phyloP scores from a whole-genome alignment of 2,888 invertebrate genomes.

The Ptychoptera contaminata region DNA sequence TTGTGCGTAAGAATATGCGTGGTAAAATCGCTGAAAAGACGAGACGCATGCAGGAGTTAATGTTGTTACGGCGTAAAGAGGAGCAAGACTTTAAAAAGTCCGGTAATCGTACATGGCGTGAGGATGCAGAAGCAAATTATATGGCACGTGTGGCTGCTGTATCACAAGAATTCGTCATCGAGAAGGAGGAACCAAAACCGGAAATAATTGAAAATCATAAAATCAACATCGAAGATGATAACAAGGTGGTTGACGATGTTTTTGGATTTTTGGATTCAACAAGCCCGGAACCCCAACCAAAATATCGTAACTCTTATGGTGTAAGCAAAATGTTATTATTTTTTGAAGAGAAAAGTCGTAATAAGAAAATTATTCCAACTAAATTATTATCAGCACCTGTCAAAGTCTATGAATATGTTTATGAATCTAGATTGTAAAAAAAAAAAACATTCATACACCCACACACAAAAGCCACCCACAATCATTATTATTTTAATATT shows the following conservation, averaged over 20 bases:
- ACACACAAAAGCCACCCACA: neutral
- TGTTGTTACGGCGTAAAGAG: constrained; percentile 38
- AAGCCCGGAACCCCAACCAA: constrained; percentile 18
- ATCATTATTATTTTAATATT: too few relatives aligned
- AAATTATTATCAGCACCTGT: constrained; percentile 30
- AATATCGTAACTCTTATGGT: constrained; percentile 5
- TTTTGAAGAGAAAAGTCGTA: constrained; percentile 25
- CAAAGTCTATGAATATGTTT: constrained; percentile 13
- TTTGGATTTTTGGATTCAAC: constrained; percentile 45
- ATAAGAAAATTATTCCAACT: constrained; percentile 24
- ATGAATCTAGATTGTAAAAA: constrained; percentile 15
- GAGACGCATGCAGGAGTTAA: constrained; percentile 32
- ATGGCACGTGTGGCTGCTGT: constrained; percentile 50
- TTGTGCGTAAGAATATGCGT: constrained; percentile 43
- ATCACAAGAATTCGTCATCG: constrained; percentile 39
- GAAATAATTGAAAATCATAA: constrained; percentile 16
- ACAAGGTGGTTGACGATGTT: constrained; percentile 47
- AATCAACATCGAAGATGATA: constrained; percentile 34
- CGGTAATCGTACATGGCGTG: constrained; percentile 46
- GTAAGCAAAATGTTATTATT: constrained; percentile 30
- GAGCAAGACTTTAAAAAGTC: constrained; percentile 42
- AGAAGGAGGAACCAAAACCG: constrained; percentile 25
- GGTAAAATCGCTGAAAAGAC: constrained; percentile 32
- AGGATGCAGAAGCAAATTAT: constrained; percentile 52
- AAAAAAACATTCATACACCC: neutral